Evolutionary conservation across 2,888 invertebrate genomes (phyloP).

Genomic region (Sinodicranocentrus sp.): DNA sequence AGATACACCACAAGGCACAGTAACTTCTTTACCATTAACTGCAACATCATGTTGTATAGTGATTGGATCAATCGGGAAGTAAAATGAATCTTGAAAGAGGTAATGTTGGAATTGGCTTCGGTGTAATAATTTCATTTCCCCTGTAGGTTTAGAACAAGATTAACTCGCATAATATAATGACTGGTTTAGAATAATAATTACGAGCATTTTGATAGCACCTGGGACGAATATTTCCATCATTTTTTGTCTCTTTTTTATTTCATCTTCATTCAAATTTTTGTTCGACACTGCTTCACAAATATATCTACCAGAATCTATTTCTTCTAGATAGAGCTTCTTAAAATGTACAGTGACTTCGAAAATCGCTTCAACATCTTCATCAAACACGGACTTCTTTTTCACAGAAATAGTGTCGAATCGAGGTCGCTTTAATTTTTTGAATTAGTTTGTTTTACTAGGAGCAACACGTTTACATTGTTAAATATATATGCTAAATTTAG

Average conservation of each 20-base stretch:
- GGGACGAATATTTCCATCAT: slow-evolving; percentile 33
- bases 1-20: slow-evolving; percentile 38
- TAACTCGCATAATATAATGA: no score
- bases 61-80: no score
- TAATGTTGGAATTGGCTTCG: not conserved
- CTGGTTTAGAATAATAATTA: not conserved
- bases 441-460: not conserved
- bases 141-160: slow-evolving; percentile 14
- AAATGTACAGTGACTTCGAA: slow-evolving; percentile 5
- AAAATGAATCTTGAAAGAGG: no score
- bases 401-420: slow-evolving; percentile 13
- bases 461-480: not conserved
- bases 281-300: slow-evolving; percentile 10
- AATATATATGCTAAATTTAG: not conserved
- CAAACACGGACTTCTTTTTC: not conserved
- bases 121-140: slow-evolving; percentile 35
- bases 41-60: slow-evolving; percentile 19
- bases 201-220: no score
- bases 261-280: not conserved
- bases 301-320: slow-evolving; percentile 19
- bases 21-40: slow-evolving; percentile 31
- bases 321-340: slow-evolving; percentile 1
- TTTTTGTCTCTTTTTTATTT: not conserved
- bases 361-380: not conserved
- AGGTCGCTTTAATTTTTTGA: slow-evolving; percentile 23